Base-by-base conservation (phyloP, 2,888 invertebrate genomes). In the Tryphoninae sp. region DNA sequence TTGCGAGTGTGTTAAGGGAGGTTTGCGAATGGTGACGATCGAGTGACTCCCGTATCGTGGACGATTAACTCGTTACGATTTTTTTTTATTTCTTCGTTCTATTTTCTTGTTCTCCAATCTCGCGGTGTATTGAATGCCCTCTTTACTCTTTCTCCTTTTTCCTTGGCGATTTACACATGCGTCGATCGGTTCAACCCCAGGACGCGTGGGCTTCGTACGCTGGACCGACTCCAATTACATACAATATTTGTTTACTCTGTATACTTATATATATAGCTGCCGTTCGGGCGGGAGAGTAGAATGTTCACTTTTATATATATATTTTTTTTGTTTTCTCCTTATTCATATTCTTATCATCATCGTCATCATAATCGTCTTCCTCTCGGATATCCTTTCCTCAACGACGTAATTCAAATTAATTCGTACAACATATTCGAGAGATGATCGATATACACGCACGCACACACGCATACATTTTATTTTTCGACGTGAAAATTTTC, bases 171-270 rank as follows among this genome's bases (percentile, higher is more conserved):
- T 55, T 45, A 45, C 58, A 51, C 22, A 69, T 33, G 33, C 33
- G 33, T 82, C 74, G 40, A 59, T 67, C 72, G 75, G 81, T 84
- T 84, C 81, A 84, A 84, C 83, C 81, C 81, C 81, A 81, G 80
- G 78, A 84, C 45, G 9, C 81, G 80, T 73, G 75, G 78, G 72
- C 74, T 76, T 59, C 69, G 69, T 42, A 59, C 49, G 45, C 76
- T 78, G 73, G 26, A 75, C 74, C 71, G 51, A 77, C 49, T 75
- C 61, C 42, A 71, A 78, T 75, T 73, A 72, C 71, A 71, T 68
- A 53, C 71, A 68, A 67, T 58, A 58, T 61, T 68, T 53, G 40
- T 55, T 42, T 64, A 73, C 74, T 72, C 75, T 59, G 69, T 77
- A 71, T 72, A 19, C 62, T 61, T 19, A 61, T 40, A 51, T 76